Percentiles rank a stretch among this genome's conserved stretches.
Conservation (phyloP, 2,797 vertebrate species). For the Falco cherrug region DNA sequence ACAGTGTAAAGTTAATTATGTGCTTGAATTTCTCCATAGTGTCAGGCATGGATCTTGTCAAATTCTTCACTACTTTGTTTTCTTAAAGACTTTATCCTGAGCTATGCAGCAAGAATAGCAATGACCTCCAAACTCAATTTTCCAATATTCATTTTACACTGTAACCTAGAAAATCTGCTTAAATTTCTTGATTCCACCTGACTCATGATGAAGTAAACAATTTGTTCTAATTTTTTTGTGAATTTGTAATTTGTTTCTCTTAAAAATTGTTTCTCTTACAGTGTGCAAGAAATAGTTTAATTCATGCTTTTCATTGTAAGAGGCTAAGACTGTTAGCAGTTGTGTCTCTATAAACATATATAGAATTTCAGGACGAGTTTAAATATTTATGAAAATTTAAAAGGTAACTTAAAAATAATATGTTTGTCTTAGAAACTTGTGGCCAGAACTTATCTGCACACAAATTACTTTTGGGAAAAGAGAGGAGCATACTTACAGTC, state of each 20-base stretch:
- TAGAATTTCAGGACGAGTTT: conserved; percentile 42
- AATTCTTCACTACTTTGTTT: conserved; percentile 19
- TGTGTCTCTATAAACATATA: conserved; percentile 25
- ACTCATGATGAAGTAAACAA: background rate
- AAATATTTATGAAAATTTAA: conserved; percentile 61
- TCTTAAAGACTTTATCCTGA: conserved; percentile 15
- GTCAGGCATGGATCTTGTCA: conserved; percentile 16
- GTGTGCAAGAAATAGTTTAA: background rate
- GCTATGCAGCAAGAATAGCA: conserved; percentile 7
- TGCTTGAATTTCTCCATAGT: background rate
- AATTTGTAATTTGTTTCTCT: background rate
- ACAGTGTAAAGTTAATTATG: background rate
- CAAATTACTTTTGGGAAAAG: conserved; percentile 61
- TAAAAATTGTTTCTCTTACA: background rate
- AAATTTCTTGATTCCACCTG: background rate
- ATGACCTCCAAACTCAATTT: background rate
- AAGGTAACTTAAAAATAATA: conserved; percentile 61
- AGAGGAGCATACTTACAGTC: conserved; percentile 33
- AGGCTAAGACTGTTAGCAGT: conserved; percentile 22
- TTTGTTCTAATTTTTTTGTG: background rate
- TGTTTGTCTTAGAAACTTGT: conserved; percentile 57
- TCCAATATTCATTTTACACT: background rate
- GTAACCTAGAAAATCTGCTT: background rate
- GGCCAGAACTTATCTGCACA: conserved; percentile 43
- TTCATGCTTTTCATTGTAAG: conserved; percentile 7